Percentiles rank a stretch among this genome's conserved stretches.
phyloP scores from a whole-genome alignment of 2,797 vertebrate genomes.

The Phoeniculus purpureus region DNA sequence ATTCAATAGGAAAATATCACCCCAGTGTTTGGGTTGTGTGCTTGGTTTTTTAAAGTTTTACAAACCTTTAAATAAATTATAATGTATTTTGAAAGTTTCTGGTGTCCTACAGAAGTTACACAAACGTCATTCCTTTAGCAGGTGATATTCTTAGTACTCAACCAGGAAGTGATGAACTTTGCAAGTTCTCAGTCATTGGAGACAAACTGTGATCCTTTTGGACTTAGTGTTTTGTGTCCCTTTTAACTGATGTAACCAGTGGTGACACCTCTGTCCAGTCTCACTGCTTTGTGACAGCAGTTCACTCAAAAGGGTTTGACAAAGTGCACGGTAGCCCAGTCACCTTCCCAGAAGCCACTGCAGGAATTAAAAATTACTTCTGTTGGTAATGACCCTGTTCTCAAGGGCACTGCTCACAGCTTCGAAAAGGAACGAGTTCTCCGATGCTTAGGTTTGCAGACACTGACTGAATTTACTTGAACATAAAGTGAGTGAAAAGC shows the following conservation, averaged over 20 bases:
- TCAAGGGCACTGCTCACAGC: background rate
- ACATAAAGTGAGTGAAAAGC: rapidly evolving
- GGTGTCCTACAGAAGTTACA: background rate
- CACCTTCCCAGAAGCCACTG: background rate
- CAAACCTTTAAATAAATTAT: background rate
- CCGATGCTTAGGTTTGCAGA: background rate
- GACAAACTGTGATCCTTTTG: background rate
- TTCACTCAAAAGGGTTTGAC: background rate
- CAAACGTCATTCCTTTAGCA: background rate
- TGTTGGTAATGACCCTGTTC: rapidly evolving
- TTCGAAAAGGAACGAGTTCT: background rate
- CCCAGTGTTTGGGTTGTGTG: background rate
- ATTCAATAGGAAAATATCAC: background rate
- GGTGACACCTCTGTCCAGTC: background rate
- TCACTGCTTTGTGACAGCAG: background rate
- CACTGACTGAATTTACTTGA: background rate
- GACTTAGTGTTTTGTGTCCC: background rate
- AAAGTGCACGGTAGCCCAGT: background rate
- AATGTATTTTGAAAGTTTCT: background rate
- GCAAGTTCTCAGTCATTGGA: background rate
- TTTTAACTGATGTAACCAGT: background rate
- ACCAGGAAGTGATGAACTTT: background rate
- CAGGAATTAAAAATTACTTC: background rate
- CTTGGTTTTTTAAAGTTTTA: background rate
- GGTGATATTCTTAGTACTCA: background rate